Evolutionary conservation across 2,888 invertebrate species (phyloP).

Genomic region (Drosophila infuscata): DNA sequence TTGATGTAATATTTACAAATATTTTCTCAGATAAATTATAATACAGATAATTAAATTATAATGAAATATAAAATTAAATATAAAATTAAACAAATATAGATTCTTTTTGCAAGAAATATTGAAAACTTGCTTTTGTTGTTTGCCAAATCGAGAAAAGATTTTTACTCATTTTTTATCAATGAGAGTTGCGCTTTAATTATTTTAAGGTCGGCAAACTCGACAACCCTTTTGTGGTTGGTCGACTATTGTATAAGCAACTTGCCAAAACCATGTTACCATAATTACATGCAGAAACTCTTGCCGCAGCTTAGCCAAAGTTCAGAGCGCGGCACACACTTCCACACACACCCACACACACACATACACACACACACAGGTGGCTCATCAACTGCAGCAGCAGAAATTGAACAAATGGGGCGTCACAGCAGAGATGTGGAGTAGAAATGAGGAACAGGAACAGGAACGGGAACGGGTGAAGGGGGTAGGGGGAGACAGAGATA

Average conservation of each 20-base stretch:
- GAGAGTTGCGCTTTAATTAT: not conserved
- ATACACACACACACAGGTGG: not conserved
- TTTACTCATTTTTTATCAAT: too few species aligned
- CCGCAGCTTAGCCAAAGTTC: conserved; percentile 59
- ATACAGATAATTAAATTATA: too few species aligned
- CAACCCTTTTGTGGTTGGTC: conserved; percentile 40
- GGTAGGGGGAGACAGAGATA: conserved; percentile 10
- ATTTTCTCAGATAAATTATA: too few species aligned
- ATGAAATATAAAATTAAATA: too few species aligned
- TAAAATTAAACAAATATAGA: too few species aligned
- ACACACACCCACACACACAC: conserved; percentile 17
- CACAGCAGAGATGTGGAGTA: conserved; percentile 43
- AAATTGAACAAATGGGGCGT: conserved; percentile 74
- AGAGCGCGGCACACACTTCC: conserved; percentile 4
- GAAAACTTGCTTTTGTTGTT: too few species aligned
- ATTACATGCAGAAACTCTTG: conserved; percentile 80
- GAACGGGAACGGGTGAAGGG: not conserved
- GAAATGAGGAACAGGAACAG: not conserved
- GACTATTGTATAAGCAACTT: conserved; percentile 51
- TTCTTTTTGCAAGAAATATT: too few species aligned
- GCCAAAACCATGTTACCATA: conserved; percentile 82
- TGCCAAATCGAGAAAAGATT: too few species aligned
- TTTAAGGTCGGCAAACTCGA: conserved; percentile 15
- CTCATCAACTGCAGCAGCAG: conserved; percentile 58
- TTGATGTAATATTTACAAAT: too few species aligned